phyloP scores from a whole-genome alignment of 2,113 vertebrate genomes.

The Lampris megalopsis region DNA sequence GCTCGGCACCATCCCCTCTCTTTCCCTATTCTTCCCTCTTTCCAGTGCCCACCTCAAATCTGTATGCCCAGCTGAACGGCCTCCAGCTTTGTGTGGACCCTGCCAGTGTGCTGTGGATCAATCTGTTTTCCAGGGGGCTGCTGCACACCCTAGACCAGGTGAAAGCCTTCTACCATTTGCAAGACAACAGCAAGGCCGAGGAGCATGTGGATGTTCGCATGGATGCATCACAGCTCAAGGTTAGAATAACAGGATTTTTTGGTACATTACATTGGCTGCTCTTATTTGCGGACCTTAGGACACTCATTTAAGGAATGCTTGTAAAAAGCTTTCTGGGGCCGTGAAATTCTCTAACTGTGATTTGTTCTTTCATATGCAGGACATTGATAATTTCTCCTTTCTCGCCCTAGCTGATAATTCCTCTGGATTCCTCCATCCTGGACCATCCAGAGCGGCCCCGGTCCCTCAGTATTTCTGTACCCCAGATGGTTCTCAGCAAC shows the following conservation, averaged over 20 bases:
- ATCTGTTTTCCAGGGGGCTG: slow-evolving; percentile 92
- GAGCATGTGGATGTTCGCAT: slow-evolving; percentile 92
- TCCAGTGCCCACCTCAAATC: slow-evolving; percentile 92
- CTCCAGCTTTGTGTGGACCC: slow-evolving; percentile 90
- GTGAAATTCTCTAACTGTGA: background rate
- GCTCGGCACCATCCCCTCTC: background rate
- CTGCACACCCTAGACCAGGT: slow-evolving; percentile 93
- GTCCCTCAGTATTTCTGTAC: slow-evolving; percentile 79
- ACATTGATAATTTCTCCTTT: background rate
- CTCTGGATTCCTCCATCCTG: slow-evolving; percentile 89
- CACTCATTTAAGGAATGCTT: background rate
- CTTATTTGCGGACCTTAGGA: background rate
- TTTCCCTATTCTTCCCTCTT: slow-evolving; percentile 16
- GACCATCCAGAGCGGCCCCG: slow-evolving; percentile 90
- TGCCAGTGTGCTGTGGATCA: slow-evolving; percentile 93
- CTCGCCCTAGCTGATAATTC: slow-evolving; percentile 85
- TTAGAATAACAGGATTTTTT: slow-evolving; percentile 53
- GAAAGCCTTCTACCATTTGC: slow-evolving; percentile 94
- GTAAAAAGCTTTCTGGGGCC: background rate
- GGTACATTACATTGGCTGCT: background rate
- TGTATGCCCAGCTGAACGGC: slow-evolving; percentile 91
- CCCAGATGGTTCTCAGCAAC: slow-evolving; percentile 88
- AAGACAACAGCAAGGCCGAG: slow-evolving; percentile 86
- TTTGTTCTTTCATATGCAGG: background rate
- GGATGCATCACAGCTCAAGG: slow-evolving; percentile 91